Conservation (phyloP, 1,140 invertebrate species). For the Papilio machaon region DNA sequence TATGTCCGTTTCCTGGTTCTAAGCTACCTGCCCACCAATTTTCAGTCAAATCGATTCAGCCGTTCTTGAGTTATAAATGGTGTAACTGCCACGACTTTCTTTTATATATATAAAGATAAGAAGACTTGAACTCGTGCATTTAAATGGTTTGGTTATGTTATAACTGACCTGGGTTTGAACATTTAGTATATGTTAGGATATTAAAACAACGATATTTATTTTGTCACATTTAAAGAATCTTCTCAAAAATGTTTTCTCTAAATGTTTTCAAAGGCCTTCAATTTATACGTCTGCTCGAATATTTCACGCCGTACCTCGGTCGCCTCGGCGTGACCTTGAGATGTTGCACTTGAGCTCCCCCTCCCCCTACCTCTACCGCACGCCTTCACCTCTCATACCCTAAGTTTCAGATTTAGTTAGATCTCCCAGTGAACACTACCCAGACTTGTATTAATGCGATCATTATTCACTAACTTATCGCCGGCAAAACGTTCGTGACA, state of each 20-base stretch:
- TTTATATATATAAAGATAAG: too few relatives aligned
- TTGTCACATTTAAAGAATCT: neutral
- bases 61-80: too few relatives aligned
- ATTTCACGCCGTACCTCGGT: conserved; percentile 39
- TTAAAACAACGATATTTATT: neutral
- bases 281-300: conserved; percentile 2
- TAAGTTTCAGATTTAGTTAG: conserved; percentile 36
- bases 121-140: too few relatives aligned
- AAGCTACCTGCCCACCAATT: too few relatives aligned
- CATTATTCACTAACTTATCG: conserved; percentile 4
- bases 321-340: conserved; percentile 61
- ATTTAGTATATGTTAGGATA: neutral
- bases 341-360: conserved; percentile 54
- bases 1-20: too few relatives aligned
- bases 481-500: neutral
- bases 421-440: conserved; percentile 38
- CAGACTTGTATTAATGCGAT: neutral
- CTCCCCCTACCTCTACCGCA: conserved; percentile 26
- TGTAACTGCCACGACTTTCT: too few relatives aligned
- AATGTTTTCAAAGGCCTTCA: neutral
- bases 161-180: too few relatives aligned
- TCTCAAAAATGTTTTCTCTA: neutral
- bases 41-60: too few relatives aligned
- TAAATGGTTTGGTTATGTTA: too few relatives aligned
- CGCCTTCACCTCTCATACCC: conserved; percentile 33